These are phyloP conservation scores for Drosophila neocordata DNA, from an alignment of 1,140 invertebrate genomes.

Conservation along the genomic window DNA sequence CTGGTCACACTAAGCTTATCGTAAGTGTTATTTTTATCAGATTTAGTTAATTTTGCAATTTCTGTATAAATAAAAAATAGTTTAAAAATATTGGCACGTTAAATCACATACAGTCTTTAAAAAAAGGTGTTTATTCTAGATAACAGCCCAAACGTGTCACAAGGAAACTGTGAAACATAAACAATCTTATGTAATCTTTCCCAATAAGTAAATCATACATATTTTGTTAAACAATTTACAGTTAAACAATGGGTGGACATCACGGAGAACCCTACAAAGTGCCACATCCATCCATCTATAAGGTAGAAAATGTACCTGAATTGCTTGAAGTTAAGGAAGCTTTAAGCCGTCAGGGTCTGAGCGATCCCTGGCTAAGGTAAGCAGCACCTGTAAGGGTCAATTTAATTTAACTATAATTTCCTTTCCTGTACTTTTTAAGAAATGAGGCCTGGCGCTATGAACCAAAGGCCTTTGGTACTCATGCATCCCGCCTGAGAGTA, in stretches of 20 bases:
- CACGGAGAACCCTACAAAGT: conserved; percentile 84
- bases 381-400: too few species aligned
- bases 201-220: conserved; percentile 4
- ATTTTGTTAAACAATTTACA: conserved; percentile 18
- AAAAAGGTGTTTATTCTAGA: neutral
- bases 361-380: conserved; percentile 92
- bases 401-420: too few species aligned
- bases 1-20: neutral
- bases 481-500: conserved; percentile 56
- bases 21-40: neutral
- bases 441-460: conserved; percentile 91
- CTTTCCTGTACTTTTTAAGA: conserved; percentile 71
- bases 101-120: neutral
- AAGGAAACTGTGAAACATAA: conserved; percentile 18
- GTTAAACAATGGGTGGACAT: conserved; percentile 84
- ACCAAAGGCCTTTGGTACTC: conserved; percentile 82
- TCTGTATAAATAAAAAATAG: neutral
- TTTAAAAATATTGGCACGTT: neutral
- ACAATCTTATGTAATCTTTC: conserved; percentile 60
- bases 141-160: neutral
- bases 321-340: conserved; percentile 85
- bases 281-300: conserved; percentile 89
- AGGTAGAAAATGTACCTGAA: conserved; percentile 88
- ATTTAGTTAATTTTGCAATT: neutral
- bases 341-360: conserved; percentile 87